These are phyloP conservation scores for Hylaea fasciaria DNA, from an alignment of 2,888 invertebrate genomes.

Conservation along the genomic window DNA sequence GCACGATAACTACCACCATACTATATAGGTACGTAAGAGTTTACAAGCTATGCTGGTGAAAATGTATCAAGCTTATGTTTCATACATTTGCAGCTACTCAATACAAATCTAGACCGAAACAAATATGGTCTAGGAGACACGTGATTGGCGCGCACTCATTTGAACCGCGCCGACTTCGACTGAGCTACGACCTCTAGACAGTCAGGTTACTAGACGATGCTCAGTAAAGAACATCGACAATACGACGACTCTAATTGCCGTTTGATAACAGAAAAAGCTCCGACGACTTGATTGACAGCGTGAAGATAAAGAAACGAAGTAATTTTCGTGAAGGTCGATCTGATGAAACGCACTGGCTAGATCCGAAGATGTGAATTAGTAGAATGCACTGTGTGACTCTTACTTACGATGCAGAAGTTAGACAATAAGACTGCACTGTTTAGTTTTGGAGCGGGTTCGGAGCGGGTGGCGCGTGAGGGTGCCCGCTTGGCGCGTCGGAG, in stretches of 20 bases:
- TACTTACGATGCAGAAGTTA: slow-evolving; percentile 72
- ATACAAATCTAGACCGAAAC: slow-evolving; percentile 9
- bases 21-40: background rate
- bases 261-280: slow-evolving; percentile 58
- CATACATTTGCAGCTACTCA: background rate
- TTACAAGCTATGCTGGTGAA: background rate
- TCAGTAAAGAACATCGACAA: slow-evolving; percentile 50
- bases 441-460: slow-evolving; percentile 53
- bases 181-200: slow-evolving; percentile 75
- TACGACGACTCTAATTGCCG: slow-evolving; percentile 57
- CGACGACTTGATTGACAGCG: slow-evolving; percentile 47
- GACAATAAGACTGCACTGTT: slow-evolving; percentile 65
- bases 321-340: slow-evolving; percentile 65
- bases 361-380: slow-evolving; percentile 9
- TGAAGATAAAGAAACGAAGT: slow-evolving; percentile 40
- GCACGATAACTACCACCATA: slow-evolving; percentile 7
- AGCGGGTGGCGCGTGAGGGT: slow-evolving; percentile 65
- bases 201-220: slow-evolving; percentile 65
- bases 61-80: background rate
- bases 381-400: slow-evolving; percentile 33
- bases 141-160: slow-evolving; percentile 65
- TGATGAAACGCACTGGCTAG: slow-evolving; percentile 30
- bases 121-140: slow-evolving; percentile 49
- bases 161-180: slow-evolving; percentile 54
- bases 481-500: slow-evolving; percentile 74